Base-by-base conservation (phyloP, 1,140 invertebrate genomes). In the Calephelis nemesis region DNA sequence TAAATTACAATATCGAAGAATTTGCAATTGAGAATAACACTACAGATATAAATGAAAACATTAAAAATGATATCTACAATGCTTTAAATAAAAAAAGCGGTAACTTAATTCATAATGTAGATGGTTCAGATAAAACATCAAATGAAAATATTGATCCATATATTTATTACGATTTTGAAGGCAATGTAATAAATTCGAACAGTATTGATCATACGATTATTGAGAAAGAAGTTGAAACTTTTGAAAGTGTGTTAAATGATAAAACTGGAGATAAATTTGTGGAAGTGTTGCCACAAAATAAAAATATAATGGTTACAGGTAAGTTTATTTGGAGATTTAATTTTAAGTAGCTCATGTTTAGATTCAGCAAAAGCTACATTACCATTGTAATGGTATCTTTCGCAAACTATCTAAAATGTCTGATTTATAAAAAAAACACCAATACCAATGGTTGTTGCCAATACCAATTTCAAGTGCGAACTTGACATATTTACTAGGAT, bases 111-210 rank as follows among this genome's bases (percentile, higher is more conserved):
- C 5, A 11, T 30, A 11, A 42, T 13, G 12, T 11, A 8, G 58
- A 50, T 19, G 62, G 47, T 19, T 15, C 63, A n/a, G 63, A 54
- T 9, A 58, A 63, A 54, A 40, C 47, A 30, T 48, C 60, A 19
- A 69, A 68, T 50, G 50, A 47, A n/a, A 69, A 68, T 62, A 30
- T 47, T 50, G 69, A 74, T 9, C 47, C 63, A 39, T 73, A 58
- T 11, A 63, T 65, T n/a, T 69, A 70, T 11, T 49, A 73, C 4
- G 76, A 74, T 19, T 74, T 73, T 8, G 76, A 77, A 19, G 78
- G 76, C 12, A 82, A 72, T n/a, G 71, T 73, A 5, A 71, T 81
- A 71, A 74, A 81, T 52, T 63, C 75, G 6, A 77, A 82, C 39
- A 73, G 72, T 15, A 78, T 83, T 12, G 77, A 81, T 62, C 68